Conservation (phyloP, 2,797 vertebrate genomes). For the Orestias chungarensis region DNA sequence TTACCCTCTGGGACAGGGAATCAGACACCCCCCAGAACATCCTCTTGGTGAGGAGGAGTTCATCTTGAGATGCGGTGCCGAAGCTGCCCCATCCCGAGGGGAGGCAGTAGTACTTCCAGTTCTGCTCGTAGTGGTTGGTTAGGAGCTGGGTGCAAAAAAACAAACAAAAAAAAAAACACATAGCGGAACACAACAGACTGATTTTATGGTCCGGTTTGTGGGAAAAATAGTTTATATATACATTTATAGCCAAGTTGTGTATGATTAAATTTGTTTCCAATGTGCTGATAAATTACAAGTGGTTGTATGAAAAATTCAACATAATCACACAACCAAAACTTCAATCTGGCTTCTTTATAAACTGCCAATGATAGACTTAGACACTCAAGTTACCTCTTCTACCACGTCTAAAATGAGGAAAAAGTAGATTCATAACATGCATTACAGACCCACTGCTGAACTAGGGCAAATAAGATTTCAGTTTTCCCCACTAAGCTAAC, state of each 20-base stretch:
- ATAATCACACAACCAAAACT: conserved; percentile 54
- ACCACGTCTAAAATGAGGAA: background rate
- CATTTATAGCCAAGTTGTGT: conserved; percentile 35
- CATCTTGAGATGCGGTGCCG: conserved; percentile 93
- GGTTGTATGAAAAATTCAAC: conserved; percentile 46
- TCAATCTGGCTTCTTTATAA: conserved; percentile 26
- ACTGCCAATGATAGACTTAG: conserved; percentile 32
- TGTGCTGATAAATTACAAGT: conserved; percentile 44
- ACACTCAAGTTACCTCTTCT: conserved; percentile 20
- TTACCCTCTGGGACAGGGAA: conserved; percentile 96
- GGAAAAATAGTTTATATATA: conserved; percentile 24
- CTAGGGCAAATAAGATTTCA: conserved; percentile 14
- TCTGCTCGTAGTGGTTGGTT: conserved; percentile 96
- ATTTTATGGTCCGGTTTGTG: conserved; percentile 10
- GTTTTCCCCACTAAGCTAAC: background rate
- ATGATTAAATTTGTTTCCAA: conserved; percentile 46
- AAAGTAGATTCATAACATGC: conserved; percentile 16
- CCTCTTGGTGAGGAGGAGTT: conserved; percentile 96
- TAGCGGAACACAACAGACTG: background rate
- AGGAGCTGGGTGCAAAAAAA: conserved; percentile 86
- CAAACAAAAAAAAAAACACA: background rate
- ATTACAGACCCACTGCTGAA: conserved; percentile 14
- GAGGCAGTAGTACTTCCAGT: conserved; percentile 99
- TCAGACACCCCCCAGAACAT: conserved; percentile 99
- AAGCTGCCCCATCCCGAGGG: conserved; percentile 93